These are phyloP conservation scores for Cepphus grylle DNA, from an alignment of 2,113 vertebrate species.

Conservation along the genomic window DNA sequence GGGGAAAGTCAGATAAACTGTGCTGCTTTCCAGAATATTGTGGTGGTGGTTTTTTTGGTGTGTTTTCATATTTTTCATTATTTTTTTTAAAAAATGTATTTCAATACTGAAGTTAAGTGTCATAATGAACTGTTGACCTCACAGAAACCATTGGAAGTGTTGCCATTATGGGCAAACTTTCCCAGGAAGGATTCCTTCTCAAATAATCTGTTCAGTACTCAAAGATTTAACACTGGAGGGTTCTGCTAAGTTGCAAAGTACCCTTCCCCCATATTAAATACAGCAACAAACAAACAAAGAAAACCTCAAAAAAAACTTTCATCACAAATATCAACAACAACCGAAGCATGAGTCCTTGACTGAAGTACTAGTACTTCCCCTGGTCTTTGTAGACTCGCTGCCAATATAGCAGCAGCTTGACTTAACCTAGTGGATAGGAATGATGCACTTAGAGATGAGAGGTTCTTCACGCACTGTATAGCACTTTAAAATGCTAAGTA, in stretches of 20 bases:
- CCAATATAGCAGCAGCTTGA: neutral
- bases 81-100: neutral
- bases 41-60: no score
- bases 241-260: neutral
- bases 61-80: no score
- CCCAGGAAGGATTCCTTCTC: neutral
- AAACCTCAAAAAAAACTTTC: rapidly evolving
- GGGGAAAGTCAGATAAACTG: neutral
- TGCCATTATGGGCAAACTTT: neutral
- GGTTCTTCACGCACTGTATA: conserved; percentile 2
- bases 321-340: neutral
- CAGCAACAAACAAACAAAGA: rapidly evolving
- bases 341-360: neutral
- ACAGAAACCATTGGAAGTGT: neutral
- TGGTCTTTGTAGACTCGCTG: neutral
- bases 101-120: neutral
- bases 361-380: neutral
- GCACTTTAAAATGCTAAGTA: conserved; percentile 29
- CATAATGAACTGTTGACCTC: neutral
- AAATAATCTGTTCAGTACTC: neutral
- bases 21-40: neutral
- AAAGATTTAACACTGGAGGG: neutral
- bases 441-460: conserved; percentile 15
- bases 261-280: neutral
- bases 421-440: neutral